Evolutionary conservation across 2,797 vertebrate genomes (phyloP).

Genomic region (Caiman crocodilus): DNA sequence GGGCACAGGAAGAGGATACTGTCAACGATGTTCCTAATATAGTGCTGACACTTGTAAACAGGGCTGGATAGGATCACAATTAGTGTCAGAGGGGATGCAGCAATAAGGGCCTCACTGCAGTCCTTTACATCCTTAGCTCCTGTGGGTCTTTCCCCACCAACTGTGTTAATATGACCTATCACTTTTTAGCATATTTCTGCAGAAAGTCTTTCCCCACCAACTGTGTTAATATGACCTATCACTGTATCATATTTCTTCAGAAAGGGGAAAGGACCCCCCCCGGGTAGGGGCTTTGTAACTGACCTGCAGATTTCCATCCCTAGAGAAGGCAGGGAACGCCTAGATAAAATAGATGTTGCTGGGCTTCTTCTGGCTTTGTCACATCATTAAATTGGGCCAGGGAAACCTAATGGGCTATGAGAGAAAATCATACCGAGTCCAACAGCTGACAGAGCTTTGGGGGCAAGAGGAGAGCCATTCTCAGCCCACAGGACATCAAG

Average conservation of each 20-base stretch:
- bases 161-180: neutral
- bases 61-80: rapidly evolving
- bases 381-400: neutral
- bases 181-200: neutral
- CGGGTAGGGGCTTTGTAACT: neutral
- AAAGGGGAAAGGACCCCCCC: neutral
- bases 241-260: neutral
- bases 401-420: neutral
- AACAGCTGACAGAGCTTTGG: neutral
- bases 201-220: neutral
- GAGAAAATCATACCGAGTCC: neutral
- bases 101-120: rapidly evolving
- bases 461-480: neutral
- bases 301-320: rapidly evolving
- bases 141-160: neutral
- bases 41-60: neutral
- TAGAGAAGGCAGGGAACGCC: neutral
- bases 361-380: neutral
- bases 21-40: neutral
- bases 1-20: neutral
- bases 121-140: neutral
- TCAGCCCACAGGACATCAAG: neutral
- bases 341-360: no score
- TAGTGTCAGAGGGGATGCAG: neutral
- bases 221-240: neutral